A percentile compares a stretch with the other conserved stretches of the same genome.
Conservation (phyloP, 2,888 invertebrate genomes). For the Pinctada fucata region DNA sequence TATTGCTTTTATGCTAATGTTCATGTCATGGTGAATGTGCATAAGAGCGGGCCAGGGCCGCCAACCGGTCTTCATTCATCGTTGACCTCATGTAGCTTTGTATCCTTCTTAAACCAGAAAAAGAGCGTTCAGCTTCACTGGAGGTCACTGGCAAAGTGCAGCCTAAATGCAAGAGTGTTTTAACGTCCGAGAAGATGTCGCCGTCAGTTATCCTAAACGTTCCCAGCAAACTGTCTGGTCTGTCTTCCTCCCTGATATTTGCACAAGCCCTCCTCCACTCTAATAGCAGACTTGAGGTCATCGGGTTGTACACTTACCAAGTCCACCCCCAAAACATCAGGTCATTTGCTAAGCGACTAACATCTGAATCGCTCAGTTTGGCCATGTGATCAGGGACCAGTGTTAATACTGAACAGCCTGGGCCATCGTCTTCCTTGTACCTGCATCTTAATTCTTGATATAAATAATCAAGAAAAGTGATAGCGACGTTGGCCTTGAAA, state of each 20-base stretch:
- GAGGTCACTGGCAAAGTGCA: conserved; percentile 3
- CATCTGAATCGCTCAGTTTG: neutral
- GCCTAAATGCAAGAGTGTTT: conserved; percentile 4
- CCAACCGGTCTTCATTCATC: conserved; percentile 7
- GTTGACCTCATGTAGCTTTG: neutral
- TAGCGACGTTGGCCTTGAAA: neutral
- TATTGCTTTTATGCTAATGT: neutral
- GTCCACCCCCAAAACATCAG: conserved; percentile 9
- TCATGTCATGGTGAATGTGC: neutral
- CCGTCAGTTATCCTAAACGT: neutral
- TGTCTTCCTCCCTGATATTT: conserved; percentile 1
- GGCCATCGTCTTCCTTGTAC: neutral
- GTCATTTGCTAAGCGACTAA: neutral
- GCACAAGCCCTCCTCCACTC: neutral
- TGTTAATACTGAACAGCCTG: neutral
- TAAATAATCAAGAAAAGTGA: neutral
- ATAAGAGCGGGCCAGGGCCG: conserved; percentile 1
- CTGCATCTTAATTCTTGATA: neutral
- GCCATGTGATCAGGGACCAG: neutral
- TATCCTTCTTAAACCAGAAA: conserved; percentile 6
- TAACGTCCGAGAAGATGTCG: neutral
- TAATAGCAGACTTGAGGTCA: conserved; percentile 7
- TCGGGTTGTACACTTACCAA: neutral
- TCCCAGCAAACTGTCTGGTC: conserved; percentile 3
- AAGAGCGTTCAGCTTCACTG: conserved; percentile 9